Percentiles rank a stretch among this genome's conserved stretches.
phyloP scores from a whole-genome alignment of 2,113 vertebrate genomes.

The Pomatorhinus ruficollis region DNA sequence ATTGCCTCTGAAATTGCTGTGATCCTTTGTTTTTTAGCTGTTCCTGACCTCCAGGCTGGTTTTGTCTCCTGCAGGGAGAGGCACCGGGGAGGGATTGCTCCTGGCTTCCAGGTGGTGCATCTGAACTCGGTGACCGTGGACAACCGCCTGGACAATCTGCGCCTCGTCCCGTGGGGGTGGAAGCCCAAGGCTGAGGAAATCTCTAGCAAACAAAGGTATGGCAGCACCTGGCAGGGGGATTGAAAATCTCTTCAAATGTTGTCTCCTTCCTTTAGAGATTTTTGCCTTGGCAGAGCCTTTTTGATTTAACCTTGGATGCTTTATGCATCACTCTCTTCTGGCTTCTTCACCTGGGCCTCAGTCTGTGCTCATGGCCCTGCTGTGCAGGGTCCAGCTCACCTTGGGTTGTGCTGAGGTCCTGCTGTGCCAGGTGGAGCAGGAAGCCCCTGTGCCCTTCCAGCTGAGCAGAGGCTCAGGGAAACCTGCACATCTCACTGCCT shows the following conservation, averaged over 20 bases:
- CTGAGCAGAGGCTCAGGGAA: background rate
- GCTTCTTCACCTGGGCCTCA: background rate
- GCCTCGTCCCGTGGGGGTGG: conserved; percentile 91
- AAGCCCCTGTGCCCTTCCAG: background rate
- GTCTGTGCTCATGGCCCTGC: fast-evolving
- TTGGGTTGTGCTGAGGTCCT: fast-evolving
- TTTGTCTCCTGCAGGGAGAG: conserved; percentile 84
- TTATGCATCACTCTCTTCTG: fast-evolving
- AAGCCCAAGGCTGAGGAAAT: conserved; percentile 92
- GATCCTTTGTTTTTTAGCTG: background rate
- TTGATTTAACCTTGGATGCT: background rate
- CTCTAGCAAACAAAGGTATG: conserved; percentile 95
- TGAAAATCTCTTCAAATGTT: background rate
- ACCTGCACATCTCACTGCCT: background rate
- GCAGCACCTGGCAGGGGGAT: background rate
- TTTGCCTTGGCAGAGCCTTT: background rate
- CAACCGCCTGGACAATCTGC: conserved; percentile 95
- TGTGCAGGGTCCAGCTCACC: background rate
- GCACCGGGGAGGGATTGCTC: conserved; percentile 93
- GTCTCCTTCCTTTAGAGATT: background rate
- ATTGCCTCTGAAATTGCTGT: background rate
- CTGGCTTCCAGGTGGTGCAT: conserved; percentile 95
- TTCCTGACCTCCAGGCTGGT: background rate
- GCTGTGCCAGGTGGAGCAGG: background rate
- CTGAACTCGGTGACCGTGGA: conserved; percentile 96